phyloP scores from a whole-genome alignment of 2,888 invertebrate species.

The Phragmatobia fuliginosa region DNA sequence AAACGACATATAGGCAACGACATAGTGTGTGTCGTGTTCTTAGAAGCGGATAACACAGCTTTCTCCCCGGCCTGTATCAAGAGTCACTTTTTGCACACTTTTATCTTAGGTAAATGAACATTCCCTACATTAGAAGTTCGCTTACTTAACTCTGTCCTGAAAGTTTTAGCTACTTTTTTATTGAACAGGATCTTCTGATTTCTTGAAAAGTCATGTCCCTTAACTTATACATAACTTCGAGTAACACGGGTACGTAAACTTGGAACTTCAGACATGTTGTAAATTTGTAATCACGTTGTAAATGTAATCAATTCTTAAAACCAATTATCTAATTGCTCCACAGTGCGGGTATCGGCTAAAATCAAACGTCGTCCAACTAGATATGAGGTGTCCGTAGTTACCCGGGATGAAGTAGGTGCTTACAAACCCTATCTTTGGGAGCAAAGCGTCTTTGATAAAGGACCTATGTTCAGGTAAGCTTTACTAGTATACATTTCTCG shows the following conservation, averaged over 20 bases:
- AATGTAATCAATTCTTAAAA: slow-evolving; percentile 10
- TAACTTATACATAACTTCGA: neutral
- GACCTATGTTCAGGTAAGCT: slow-evolving; percentile 94
- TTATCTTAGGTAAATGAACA: slow-evolving; percentile 89
- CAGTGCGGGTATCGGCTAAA: slow-evolving; percentile 95
- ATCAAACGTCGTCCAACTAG: slow-evolving; percentile 94
- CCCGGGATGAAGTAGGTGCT: slow-evolving; percentile 97
- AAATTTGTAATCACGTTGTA: neutral
- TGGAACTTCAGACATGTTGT: neutral
- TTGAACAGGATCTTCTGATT: neutral
- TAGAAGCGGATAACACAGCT: slow-evolving; percentile 96
- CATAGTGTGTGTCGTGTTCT: slow-evolving; percentile 97
- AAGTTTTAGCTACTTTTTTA: slow-evolving; percentile 1
- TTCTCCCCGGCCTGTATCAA: slow-evolving; percentile 98
- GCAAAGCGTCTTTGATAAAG: slow-evolving; percentile 97
- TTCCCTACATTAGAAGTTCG: neutral
- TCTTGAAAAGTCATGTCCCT: neutral
- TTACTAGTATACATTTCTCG: slow-evolving; percentile 18
- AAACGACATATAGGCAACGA: slow-evolving; percentile 98
- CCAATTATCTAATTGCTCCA: slow-evolving; percentile 37
- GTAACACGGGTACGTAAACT: slow-evolving; percentile 4
- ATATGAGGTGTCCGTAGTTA: slow-evolving; percentile 97
- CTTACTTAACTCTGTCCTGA: slow-evolving; percentile 4
- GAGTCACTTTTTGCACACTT: slow-evolving; percentile 97
- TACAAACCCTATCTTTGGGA: slow-evolving; percentile 98